Conservation (phyloP, 2,888 invertebrate species). For the Piscicola geometra region DNA sequence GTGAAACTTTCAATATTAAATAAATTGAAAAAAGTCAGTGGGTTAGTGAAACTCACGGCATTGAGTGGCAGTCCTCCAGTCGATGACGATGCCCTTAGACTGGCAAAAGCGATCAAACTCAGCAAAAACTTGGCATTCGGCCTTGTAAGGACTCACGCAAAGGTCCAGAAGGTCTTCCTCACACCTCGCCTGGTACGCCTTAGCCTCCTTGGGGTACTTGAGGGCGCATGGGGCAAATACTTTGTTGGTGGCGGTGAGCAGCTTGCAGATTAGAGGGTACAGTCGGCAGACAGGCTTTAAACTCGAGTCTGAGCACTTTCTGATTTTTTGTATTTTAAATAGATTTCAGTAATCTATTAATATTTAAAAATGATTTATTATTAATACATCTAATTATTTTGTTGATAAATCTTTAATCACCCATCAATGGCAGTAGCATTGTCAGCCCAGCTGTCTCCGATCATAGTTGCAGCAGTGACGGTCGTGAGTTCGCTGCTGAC, state of each 20-base stretch:
- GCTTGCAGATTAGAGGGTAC: no score
- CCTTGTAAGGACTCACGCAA: not conserved
- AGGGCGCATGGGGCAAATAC: not conserved
- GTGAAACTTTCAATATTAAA: no score
- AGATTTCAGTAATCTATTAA: no score
- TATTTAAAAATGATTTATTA: not conserved
- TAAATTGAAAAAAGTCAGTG: no score
- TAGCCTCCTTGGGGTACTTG: not conserved
- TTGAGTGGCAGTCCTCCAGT: not conserved
- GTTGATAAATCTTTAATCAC: not conserved
- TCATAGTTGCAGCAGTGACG: not conserved
- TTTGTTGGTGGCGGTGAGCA: no score
- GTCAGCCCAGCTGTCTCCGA: conserved; percentile 14
- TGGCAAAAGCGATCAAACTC: conserved; percentile 3
- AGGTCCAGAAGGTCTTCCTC: not conserved
- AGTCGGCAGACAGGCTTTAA: no score
- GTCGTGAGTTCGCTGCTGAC: not conserved
- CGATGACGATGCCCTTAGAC: not conserved
- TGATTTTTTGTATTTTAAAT: no score
- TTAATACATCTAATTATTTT: not conserved
- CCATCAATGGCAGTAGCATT: not conserved
- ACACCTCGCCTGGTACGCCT: not conserved
- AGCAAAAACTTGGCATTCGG: not conserved
- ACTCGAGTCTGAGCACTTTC: no score
- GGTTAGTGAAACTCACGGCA: not conserved